Evolutionary conservation across 1,140 invertebrate genomes (phyloP).

Genomic region (Planococcus citri): DNA sequence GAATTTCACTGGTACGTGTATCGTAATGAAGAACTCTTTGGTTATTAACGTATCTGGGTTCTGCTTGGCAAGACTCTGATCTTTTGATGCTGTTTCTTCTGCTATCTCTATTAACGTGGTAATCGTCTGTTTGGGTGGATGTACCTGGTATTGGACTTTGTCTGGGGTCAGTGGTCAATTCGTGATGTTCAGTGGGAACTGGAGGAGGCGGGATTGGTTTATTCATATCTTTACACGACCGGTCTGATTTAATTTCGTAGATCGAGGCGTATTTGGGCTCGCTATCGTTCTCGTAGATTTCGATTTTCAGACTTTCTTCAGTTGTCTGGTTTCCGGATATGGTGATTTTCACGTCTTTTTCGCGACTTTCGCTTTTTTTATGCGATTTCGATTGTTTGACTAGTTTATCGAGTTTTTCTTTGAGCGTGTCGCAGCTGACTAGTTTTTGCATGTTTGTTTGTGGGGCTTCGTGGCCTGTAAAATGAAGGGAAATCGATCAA

Average conservation of each 20-base stretch:
- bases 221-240: too few species aligned
- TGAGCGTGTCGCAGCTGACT: constrained; percentile 21
- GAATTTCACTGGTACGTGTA: not conserved
- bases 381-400: constrained; percentile 7
- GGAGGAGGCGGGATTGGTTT: not conserved
- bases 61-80: not conserved
- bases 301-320: not conserved
- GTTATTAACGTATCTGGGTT: not conserved
- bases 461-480: not conserved
- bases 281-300: not conserved
- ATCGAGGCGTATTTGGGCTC: not conserved
- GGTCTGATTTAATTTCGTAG: not conserved
- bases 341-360: not conserved
- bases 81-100: not conserved
- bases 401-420: constrained; percentile 22
- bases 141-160: too few species aligned
- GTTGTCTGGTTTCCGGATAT: not conserved
- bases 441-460: constrained; percentile 12
- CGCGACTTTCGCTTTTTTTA: not conserved
- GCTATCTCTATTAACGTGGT: not conserved
- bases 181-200: not conserved
- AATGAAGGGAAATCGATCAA: not conserved
- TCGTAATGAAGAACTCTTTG: not conserved
- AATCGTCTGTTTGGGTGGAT: too few species aligned
- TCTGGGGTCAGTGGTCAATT: not conserved